These are phyloP conservation scores for Nyctalus aviator DNA, from an alignment of 2,797 vertebrate genomes.

Conservation along the genomic window DNA sequence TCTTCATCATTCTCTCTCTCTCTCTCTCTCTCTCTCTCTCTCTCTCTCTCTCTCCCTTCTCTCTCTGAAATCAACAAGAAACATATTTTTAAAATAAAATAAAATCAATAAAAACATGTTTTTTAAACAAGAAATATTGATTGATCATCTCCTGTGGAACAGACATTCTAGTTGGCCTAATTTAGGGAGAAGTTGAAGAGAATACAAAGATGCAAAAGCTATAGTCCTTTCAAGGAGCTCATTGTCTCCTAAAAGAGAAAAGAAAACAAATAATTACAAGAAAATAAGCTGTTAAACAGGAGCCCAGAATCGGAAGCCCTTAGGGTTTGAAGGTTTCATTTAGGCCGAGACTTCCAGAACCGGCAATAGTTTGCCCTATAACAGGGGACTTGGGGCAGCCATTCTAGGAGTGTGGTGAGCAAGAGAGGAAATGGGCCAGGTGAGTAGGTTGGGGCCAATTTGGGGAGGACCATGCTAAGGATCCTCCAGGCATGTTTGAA, in stretches of 20 bases:
- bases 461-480: background rate
- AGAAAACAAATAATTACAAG: constrained; percentile 35
- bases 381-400: background rate
- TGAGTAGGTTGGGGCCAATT: background rate
- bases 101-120: too few relatives aligned
- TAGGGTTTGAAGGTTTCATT: background rate
- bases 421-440: background rate
- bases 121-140: background rate
- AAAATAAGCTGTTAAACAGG: background rate
- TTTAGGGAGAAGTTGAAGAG: background rate
- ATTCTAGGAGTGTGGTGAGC: background rate
- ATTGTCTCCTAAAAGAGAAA: constrained; percentile 14
- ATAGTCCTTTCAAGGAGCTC: background rate
- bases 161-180: background rate
- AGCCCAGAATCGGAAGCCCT: background rate
- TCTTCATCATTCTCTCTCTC: too few relatives aligned
- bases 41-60: too few relatives aligned
- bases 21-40: too few relatives aligned
- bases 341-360: background rate
- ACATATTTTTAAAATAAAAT: too few relatives aligned
- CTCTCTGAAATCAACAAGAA: too few relatives aligned
- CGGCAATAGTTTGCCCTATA: background rate
- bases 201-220: background rate
- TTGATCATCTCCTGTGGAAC: background rate
- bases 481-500: background rate